Percentiles rank a stretch among this genome's conserved stretches.
These are phyloP conservation scores for human DNA, from an alignment of 2,113 vertebrate genomes.

Conservation along the genomic window DNA sequence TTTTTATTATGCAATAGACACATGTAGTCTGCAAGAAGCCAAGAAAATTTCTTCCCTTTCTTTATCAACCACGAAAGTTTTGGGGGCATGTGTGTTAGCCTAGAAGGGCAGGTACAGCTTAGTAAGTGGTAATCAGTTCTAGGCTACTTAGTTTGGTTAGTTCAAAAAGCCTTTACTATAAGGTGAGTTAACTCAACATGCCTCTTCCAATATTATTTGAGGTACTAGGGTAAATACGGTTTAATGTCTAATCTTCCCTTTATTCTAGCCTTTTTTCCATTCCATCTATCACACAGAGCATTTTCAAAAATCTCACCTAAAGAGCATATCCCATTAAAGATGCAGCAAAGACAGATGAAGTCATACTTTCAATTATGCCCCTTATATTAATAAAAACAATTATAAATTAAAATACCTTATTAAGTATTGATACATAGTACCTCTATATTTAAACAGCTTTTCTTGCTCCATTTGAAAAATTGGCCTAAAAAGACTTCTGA, in stretches of 20 bases:
- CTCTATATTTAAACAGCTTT: neutral
- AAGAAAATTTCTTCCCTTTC: neutral
- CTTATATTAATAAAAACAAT: neutral
- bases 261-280: neutral
- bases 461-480: neutral
- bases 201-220: neutral
- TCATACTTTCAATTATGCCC: slow-evolving; percentile 26
- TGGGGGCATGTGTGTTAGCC: neutral
- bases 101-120: neutral
- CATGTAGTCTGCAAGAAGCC: neutral
- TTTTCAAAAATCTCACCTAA: neutral
- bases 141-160: neutral
- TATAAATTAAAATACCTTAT: slow-evolving; percentile 21
- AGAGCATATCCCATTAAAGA: slow-evolving; percentile 29
- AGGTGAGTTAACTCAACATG: neutral
- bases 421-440: neutral
- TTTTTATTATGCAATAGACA: neutral
- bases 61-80: neutral
- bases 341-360: neutral
- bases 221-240: neutral
- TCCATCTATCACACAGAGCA: neutral
- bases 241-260: neutral
- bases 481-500: neutral
- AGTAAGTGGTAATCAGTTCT: neutral
- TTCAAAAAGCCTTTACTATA: neutral